A percentile compares a stretch with the other conserved stretches of the same genome.
Evolutionary conservation across 2,113 vertebrate species (phyloP).

Genomic region (Antennarius striatus): DNA sequence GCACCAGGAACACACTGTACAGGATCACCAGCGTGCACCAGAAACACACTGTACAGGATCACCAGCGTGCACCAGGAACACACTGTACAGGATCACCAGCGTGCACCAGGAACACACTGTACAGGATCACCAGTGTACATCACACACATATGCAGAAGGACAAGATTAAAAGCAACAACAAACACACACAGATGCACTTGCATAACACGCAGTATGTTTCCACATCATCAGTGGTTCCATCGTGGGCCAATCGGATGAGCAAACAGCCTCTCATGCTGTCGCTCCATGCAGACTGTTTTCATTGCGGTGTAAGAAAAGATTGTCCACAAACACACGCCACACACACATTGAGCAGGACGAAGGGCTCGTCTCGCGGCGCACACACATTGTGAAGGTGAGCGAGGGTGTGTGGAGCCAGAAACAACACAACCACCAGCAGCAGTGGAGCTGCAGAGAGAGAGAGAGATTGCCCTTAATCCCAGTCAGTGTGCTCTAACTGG

Average conservation of each 20-base stretch:
- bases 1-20: too few species aligned
- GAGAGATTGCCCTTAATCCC: conserved; percentile 67
- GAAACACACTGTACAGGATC: too few species aligned
- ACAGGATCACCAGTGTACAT: too few species aligned
- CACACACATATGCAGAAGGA: conserved; percentile 10
- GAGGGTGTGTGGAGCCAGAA: conserved; percentile 41
- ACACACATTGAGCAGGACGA: conserved; percentile 19
- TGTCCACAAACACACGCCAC: conserved; percentile 30
- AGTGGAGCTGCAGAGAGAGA: conserved; percentile 29
- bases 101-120: conserved; percentile 11
- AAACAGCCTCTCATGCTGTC: conserved; percentile 11
- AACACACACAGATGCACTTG: conserved; percentile 29
- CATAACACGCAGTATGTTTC: conserved; percentile 26
- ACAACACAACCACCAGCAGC: conserved; percentile 32
- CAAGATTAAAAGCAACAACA: conserved; percentile 26
- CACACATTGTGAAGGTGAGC: conserved; percentile 12
- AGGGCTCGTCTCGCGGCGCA: conserved; percentile 8
- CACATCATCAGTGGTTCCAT: conserved; percentile 1
- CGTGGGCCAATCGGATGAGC: neutral
- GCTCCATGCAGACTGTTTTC: conserved; percentile 36
- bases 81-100: too few species aligned
- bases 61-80: too few species aligned
- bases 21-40: too few species aligned
- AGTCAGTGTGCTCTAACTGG: conserved; percentile 73
- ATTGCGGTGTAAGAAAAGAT: conserved; percentile 33